Conservation (phyloP, 2,113 vertebrate genomes). For the Puntigrus tetrazona region DNA sequence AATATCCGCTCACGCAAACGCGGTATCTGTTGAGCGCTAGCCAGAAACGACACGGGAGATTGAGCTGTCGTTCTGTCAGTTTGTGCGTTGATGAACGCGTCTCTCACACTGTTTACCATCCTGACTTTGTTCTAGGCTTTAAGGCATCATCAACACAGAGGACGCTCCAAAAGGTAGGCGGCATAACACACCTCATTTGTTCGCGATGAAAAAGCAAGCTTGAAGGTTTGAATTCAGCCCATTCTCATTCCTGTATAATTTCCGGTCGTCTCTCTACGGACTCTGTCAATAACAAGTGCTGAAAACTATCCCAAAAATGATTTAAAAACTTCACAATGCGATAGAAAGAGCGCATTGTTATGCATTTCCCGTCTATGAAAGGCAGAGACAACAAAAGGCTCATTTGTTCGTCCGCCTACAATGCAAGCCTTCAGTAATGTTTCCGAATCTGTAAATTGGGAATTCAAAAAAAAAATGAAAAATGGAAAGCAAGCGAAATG, state of each 20-base stretch:
- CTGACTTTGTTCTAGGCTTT: not conserved
- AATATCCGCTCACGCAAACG: conserved; percentile 18
- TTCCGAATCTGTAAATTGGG: conserved; percentile 7
- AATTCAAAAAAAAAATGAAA: not conserved
- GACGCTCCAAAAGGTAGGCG: not conserved
- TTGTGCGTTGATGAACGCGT: not conserved
- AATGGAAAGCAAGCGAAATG: not conserved
- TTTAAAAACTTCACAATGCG: not conserved
- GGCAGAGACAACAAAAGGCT: conserved; percentile 10
- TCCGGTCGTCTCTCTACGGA: not conserved
- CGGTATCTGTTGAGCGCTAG: not conserved
- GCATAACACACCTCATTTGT: conserved; percentile 16
- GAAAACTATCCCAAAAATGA: not conserved
- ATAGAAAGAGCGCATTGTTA: conserved; percentile 8
- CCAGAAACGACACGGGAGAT: not conserved
- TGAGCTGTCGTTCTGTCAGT: not conserved
- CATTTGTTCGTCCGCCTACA: conserved; percentile 19
- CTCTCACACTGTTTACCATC: not conserved
- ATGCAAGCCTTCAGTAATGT: not conserved
- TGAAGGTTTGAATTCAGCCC: not conserved
- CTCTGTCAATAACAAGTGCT: not conserved
- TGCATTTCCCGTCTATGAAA: not conserved
- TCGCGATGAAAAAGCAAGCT: not conserved
- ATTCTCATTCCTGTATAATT: conserved; percentile 6
- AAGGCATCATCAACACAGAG: not conserved